Conservation (phyloP, 1,140 invertebrate species). For the Eueides isabella region DNA sequence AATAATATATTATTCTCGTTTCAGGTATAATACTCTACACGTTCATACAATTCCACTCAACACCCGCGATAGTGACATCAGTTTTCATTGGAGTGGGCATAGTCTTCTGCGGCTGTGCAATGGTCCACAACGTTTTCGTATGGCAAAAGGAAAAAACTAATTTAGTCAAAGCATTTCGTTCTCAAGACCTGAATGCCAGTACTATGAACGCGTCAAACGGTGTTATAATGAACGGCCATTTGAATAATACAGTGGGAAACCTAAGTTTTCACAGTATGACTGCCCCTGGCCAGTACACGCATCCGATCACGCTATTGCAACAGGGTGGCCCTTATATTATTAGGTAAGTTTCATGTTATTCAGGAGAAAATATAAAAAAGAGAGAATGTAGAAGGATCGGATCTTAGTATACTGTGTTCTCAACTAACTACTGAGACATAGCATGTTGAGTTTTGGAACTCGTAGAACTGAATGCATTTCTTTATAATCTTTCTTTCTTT, state of each 20-base stretch:
- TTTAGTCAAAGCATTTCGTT: constrained; percentile 74
- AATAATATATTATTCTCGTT: constrained; percentile 56
- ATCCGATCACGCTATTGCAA: constrained; percentile 77
- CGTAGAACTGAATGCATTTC: too few relatives aligned
- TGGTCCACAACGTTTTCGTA: constrained; percentile 96
- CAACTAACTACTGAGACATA: too few relatives aligned
- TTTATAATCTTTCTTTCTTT: too few relatives aligned
- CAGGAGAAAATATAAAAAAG: too few relatives aligned
- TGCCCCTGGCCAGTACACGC: constrained; percentile 63
- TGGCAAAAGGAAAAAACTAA: constrained; percentile 94
- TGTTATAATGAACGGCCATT: constrained; percentile 73
- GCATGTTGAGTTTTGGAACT: too few relatives aligned
- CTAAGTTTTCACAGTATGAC: constrained; percentile 77
- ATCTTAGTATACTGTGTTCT: too few relatives aligned
- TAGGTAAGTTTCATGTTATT: constrained; percentile 55
- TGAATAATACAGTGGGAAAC: constrained; percentile 73
- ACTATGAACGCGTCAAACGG: constrained; percentile 71
- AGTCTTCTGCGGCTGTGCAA: constrained; percentile 94
- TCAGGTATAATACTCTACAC: constrained; percentile 95
- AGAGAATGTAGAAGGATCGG: too few relatives aligned
- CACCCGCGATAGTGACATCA: constrained; percentile 94
- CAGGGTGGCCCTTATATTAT: constrained; percentile 80
- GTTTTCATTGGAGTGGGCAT: constrained; percentile 93
- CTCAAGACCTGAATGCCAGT: constrained; percentile 58
- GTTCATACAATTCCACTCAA: constrained; percentile 95